phyloP scores from a whole-genome alignment of 2,888 invertebrate species.

The Allacma fusca region DNA sequence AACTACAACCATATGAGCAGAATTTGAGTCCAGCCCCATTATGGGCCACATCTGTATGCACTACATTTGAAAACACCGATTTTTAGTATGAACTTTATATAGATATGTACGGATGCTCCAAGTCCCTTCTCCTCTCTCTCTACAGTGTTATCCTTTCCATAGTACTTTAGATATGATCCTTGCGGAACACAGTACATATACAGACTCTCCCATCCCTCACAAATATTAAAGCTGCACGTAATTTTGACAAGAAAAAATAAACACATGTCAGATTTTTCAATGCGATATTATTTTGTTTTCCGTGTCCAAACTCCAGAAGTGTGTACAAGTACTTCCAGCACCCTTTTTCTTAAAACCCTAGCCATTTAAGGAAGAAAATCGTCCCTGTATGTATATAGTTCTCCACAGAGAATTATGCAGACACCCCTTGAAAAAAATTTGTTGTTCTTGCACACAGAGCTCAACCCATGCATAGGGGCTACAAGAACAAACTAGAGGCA shows the following conservation, averaged over 20 bases:
- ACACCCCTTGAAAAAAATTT: slow-evolving; percentile 6
- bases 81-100: too few species aligned
- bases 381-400: not conserved
- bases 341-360: not conserved
- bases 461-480: too few species aligned
- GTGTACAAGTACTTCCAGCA: slow-evolving; percentile 6
- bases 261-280: slow-evolving; percentile 33
- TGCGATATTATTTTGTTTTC: slow-evolving; percentile 35
- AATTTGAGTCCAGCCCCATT: not conserved
- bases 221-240: not conserved
- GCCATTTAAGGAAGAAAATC: not conserved
- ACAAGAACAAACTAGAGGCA: too few species aligned
- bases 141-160: too few species aligned
- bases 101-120: too few species aligned
- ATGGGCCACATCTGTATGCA: not conserved
- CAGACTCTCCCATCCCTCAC: too few species aligned
- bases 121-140: too few species aligned
- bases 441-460: not conserved
- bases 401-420: not conserved
- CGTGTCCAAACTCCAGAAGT: slow-evolving; percentile 25
- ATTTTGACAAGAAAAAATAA: slow-evolving; percentile 34
- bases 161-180: too few species aligned
- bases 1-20: slow-evolving; percentile 16
- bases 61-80: too few species aligned
- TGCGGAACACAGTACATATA: too few species aligned